A percentile compares a stretch with the other conserved stretches of the same genome.
phyloP scores from a whole-genome alignment of 2,797 vertebrate genomes.

The Hippoglossus hippoglossus region DNA sequence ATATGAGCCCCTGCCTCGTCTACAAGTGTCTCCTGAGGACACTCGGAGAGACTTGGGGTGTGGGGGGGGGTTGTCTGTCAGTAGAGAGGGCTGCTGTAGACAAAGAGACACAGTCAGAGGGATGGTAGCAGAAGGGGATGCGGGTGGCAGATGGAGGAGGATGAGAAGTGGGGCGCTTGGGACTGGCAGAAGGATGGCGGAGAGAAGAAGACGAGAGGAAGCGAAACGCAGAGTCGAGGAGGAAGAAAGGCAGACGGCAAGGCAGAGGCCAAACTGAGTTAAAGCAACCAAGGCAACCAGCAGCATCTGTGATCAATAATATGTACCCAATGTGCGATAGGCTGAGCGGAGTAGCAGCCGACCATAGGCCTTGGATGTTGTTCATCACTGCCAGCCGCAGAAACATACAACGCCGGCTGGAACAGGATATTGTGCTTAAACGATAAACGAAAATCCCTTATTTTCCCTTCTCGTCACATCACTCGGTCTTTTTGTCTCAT shows the following conservation, averaged over 20 bases:
- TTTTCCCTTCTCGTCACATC: constrained; percentile 25
- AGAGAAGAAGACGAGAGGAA: constrained; percentile 33
- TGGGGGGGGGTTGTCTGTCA: constrained; percentile 36
- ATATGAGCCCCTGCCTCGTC: constrained; percentile 53
- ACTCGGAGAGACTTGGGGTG: constrained; percentile 45
- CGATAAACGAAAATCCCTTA: constrained; percentile 55
- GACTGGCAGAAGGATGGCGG: constrained; percentile 60
- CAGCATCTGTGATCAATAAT: constrained; percentile 80
- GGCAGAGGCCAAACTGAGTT: constrained; percentile 64
- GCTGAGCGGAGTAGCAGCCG: constrained; percentile 25
- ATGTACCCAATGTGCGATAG: constrained; percentile 59
- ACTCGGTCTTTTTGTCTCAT: constrained; percentile 29
- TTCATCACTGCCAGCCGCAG: constrained; percentile 36
- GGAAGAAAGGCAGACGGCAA: constrained; percentile 64
- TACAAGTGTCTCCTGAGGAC: constrained; percentile 76
- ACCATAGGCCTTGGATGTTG: constrained; percentile 46
- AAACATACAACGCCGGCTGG: constrained; percentile 46
- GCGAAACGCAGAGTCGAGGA: constrained; percentile 39
- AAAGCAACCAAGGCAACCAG: constrained; percentile 65
- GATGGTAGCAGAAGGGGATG: constrained; percentile 57
- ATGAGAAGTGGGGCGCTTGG: constrained; percentile 73
- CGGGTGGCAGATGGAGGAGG: constrained; percentile 80
- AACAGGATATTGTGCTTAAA: constrained; percentile 73
- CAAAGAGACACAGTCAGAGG: constrained; percentile 51
- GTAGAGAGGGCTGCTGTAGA: constrained; percentile 45